Percentiles rank a stretch among this genome's conserved stretches.
phyloP scores from a whole-genome alignment of 2,888 invertebrate genomes.

The Labia minor region DNA sequence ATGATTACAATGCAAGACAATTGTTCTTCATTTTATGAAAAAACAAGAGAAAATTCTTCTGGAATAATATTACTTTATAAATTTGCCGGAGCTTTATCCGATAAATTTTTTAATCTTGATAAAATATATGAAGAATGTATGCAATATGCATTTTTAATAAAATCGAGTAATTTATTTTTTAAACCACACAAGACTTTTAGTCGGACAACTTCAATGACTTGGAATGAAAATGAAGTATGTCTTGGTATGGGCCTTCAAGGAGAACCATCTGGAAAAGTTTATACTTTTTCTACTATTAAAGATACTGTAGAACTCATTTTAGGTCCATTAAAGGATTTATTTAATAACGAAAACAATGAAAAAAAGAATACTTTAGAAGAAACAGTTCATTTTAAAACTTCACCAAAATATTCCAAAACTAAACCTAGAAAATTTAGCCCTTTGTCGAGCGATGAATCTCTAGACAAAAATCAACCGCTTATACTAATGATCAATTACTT shows the following conservation, averaged over 20 bases:
- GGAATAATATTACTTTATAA: slow-evolving; percentile 38
- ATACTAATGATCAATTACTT: neutral
- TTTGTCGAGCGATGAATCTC: neutral
- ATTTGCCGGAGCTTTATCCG: slow-evolving; percentile 43
- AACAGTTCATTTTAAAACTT: too few relatives aligned
- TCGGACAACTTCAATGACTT: neutral
- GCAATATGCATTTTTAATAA: neutral
- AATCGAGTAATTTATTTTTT: neutral
- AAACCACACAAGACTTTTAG: neutral
- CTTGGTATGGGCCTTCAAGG: neutral
- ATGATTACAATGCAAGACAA: slow-evolving; percentile 24
- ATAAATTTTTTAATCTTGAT: slow-evolving; percentile 36
- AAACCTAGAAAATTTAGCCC: too few relatives aligned
- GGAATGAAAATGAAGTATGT: neutral
- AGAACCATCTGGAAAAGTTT: neutral
- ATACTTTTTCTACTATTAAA: neutral
- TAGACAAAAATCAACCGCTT: neutral
- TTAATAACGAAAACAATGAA: neutral
- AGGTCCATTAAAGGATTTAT: neutral
- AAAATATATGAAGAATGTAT: slow-evolving; percentile 31
- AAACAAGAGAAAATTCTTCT: slow-evolving; percentile 33
- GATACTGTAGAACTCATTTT: neutral
- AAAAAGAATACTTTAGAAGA: neutral
- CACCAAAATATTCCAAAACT: neutral
- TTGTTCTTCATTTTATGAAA: neutral